Base-by-base conservation (phyloP, 2,113 vertebrate genomes). In the Accipiter virgatus region DNA sequence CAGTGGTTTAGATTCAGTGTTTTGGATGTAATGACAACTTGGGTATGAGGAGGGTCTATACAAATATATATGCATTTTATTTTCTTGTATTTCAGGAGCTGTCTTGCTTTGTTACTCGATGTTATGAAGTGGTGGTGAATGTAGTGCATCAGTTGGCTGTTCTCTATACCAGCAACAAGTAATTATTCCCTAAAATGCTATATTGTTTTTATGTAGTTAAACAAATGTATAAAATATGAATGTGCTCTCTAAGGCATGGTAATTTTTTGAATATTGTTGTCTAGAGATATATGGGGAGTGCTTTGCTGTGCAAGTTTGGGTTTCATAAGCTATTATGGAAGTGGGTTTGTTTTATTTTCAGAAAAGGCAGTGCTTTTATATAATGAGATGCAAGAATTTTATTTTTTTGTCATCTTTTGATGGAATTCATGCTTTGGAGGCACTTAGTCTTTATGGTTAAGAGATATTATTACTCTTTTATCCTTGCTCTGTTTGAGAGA, bases 151-250 rank as follows among this genome's bases (percentile, higher is more conserved):
- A 99, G 94, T 93, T 99, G 97, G 99, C 99, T 73, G 99, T 99
- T 62, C 98, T 99, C 45, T 99, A 99, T 96, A 99, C 98, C 98
- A 99, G 98, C 98, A 99, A 98, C 98, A 99, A 99, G 99, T 99
- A 99, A 98, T 94, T 91, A 65, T 53, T 94, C 74, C 42, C 82
- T 94, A 36, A 97, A 94, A 91, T 87, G 40, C 79, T 95, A 9
- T 79, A 4, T 72, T 48, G 17, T 52, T 95, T 72, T 88, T 63
- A 73, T 45, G 34, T 85, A 93, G 17, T 81, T 63, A 84, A 81
- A 40, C 42, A 82, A 72, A 87, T 82, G 11, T 21, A 40, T 53
- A 71, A 62, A 95, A 81, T 78, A 73, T 42, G 47, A 92, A 16
- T 53, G 50, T 62, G 93, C 58, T 74, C 2, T 36, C 34, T 84